phyloP scores from a whole-genome alignment of 2,797 vertebrate species.

The Brachyrhaphis roseni region DNA sequence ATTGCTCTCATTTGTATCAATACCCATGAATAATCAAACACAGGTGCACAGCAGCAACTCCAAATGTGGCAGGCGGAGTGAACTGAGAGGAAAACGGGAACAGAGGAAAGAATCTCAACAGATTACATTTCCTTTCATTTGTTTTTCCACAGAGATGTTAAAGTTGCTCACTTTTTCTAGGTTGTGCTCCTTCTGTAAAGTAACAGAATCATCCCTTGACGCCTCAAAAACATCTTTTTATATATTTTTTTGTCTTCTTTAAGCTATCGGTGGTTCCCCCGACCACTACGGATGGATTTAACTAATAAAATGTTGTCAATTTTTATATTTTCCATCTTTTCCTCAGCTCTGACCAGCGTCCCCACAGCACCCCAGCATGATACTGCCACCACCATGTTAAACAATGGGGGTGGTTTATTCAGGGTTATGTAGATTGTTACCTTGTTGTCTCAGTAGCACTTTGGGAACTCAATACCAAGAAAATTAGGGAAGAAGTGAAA shows the following conservation, averaged over 20 bases:
- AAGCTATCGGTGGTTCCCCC: background rate
- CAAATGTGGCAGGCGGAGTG: conserved; percentile 5
- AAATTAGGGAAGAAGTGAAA: background rate
- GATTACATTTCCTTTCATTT: conserved; percentile 1
- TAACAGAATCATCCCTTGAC: background rate
- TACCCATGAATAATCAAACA: conserved; percentile 75
- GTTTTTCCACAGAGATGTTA: background rate
- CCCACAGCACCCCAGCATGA: background rate
- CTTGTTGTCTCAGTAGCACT: background rate
- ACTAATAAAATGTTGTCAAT: background rate
- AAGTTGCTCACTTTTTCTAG: background rate
- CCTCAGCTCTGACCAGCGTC: background rate
- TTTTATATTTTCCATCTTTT: background rate
- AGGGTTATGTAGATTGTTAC: background rate
- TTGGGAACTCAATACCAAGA: background rate
- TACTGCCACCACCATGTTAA: background rate
- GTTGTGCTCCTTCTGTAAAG: background rate
- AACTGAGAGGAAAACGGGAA: conserved; percentile 1
- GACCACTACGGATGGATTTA: background rate
- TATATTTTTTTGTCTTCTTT: background rate
- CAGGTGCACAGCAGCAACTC: conserved; percentile 52
- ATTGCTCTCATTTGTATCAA: conserved; percentile 62
- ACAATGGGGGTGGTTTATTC: background rate
- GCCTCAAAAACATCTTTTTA: background rate
- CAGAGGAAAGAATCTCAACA: conserved; percentile 10